Conservation (phyloP, 2,113 vertebrate species). For the Poecile atricapillus region DNA sequence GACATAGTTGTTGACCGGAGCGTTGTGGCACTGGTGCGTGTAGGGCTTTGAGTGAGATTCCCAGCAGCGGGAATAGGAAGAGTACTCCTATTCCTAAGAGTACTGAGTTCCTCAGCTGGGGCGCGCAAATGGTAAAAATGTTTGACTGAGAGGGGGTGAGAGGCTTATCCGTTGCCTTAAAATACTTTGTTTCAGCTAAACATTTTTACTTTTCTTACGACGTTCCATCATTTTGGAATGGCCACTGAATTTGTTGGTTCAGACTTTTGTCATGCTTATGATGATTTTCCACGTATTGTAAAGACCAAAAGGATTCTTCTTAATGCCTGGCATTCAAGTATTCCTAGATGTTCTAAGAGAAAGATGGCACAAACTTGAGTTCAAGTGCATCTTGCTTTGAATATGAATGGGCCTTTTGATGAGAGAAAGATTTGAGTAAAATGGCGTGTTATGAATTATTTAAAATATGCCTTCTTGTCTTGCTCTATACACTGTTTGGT, state of each 20-base stretch:
- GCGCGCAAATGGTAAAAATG: background rate
- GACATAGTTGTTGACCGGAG: background rate
- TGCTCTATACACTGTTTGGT: background rate
- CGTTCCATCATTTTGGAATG: background rate
- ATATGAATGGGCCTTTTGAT: background rate
- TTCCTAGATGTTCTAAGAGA: background rate
- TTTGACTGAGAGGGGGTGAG: background rate
- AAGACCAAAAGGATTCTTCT: background rate
- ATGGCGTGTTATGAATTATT: background rate
- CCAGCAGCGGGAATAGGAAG: background rate
- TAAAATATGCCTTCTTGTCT: background rate
- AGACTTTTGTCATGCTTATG: fast-evolving
- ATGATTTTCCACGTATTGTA: fast-evolving
- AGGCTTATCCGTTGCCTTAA: background rate
- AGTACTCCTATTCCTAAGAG: too few species aligned
- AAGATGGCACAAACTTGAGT: background rate
- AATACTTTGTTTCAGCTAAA: background rate
- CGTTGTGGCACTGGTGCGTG: background rate
- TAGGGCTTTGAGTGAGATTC: background rate
- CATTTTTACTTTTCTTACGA: background rate
- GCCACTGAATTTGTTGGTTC: background rate
- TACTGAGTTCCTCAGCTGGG: background rate
- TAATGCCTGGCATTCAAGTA: fast-evolving
- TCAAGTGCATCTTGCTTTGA: background rate
- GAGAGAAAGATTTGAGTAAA: background rate